A percentile compares a stretch with the other conserved stretches of the same genome.
Evolutionary conservation across 1,140 invertebrate species (phyloP).

Genomic region (Orius laevigatus): DNA sequence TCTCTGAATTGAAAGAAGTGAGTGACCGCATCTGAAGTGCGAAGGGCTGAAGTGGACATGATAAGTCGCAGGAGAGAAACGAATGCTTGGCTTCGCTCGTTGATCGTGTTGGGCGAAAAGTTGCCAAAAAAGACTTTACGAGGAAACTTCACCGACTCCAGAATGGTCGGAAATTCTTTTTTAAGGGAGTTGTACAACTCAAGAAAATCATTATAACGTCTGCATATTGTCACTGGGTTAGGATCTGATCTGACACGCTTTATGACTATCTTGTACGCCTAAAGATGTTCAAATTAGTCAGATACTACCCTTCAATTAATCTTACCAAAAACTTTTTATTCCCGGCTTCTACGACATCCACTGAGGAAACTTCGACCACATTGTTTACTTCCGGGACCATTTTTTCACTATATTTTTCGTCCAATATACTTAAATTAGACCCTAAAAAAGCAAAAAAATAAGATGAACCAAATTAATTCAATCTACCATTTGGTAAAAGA

Average conservation of each 20-base stretch:
- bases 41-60: constrained; percentile 35
- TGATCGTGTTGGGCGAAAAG: constrained; percentile 53
- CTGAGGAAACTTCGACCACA: too few species aligned
- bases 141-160: constrained; percentile 46
- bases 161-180: constrained; percentile 37
- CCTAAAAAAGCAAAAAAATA: too few species aligned
- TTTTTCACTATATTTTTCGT: too few species aligned
- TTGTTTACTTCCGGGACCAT: too few species aligned
- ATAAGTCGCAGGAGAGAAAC: constrained; percentile 46
- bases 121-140: constrained; percentile 58
- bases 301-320: too few species aligned
- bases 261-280: too few species aligned
- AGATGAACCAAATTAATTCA: too few species aligned
- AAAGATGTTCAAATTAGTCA: too few species aligned
- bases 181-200: constrained; percentile 44
- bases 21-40: constrained; percentile 40
- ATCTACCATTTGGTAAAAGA: too few species aligned
- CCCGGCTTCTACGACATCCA: too few species aligned
- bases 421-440: too few species aligned
- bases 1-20: constrained; percentile 52
- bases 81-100: constrained; percentile 49
- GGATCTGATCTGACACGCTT: constrained; percentile 14
- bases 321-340: too few species aligned
- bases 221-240: constrained; percentile 44
- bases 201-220: constrained; percentile 60